Base-by-base conservation (phyloP, 1,140 invertebrate genomes). In the Saccostrea glomerata region DNA sequence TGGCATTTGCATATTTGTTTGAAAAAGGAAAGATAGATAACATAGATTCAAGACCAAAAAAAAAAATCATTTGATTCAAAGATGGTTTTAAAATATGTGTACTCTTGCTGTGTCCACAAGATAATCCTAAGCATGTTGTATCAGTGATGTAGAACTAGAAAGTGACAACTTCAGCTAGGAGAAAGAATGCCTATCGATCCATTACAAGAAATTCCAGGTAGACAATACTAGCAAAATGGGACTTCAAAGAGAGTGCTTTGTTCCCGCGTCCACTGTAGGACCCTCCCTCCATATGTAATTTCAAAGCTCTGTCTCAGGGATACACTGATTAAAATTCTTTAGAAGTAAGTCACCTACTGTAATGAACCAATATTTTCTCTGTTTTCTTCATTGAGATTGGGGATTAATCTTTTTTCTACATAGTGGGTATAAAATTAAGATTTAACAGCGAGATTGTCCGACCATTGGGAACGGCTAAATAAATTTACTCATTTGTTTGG, bases 321-420 rank as follows among this genome's bases (percentile, higher is more conserved):
- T 84, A 20, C 82, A n/a, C 40, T 84, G 55, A 84, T 84, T 84
- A 84, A 84, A 84, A 84, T 84, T 84, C 82, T 56, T 84, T 55
- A 55, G 82, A 84, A 84, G 82, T 84, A 84, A 84, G 82, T 84
- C 82, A 84, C 40, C 40, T 54, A 23, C 40, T 77, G 70, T 77
- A 77, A 77, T 77, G 70, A 54, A 84, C 55, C 82, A 84, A 84
- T 84, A 84, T 84, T 55, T 82, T 84, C 40, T 56, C 82, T 23
- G 55, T n/a, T 54, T 84, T 84, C 55, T 17, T 84, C 47, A 54
- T 55, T 6, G 40, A 40, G 82, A 25, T 77, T 77, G 15, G 13
- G 30, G 23, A 77, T 77, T 77, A 77, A 77, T 77, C 70, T 77
- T 25, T 77, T 77, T 25, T 77, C 70, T 36, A 77, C 30, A 77